Evolutionary conservation across 2,797 vertebrate genomes (phyloP).

Genomic region (Neoniphon sammara): DNA sequence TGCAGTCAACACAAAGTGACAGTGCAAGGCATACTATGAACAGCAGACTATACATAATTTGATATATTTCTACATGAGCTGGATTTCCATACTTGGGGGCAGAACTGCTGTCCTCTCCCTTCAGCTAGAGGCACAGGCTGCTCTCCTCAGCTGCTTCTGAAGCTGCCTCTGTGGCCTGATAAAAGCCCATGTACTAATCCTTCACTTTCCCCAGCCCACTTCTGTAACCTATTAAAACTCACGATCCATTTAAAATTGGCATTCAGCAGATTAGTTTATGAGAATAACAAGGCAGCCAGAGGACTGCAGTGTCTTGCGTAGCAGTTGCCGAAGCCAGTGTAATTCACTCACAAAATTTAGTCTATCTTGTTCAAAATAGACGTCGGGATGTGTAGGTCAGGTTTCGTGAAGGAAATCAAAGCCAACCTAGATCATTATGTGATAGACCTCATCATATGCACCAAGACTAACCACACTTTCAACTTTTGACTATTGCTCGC

Average conservation of each 20-base stretch:
- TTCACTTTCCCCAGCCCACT: constrained; percentile 51
- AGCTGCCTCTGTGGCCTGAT: constrained; percentile 48
- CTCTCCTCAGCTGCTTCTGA: constrained; percentile 38
- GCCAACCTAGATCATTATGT: too few relatives aligned
- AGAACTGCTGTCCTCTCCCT: constrained; percentile 37
- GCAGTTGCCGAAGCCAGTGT: constrained; percentile 33
- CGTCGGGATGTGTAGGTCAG: constrained; percentile 2
- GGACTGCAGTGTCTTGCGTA: constrained; percentile 5
- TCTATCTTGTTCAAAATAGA: constrained; percentile 12
- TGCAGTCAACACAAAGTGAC: constrained; percentile 28
- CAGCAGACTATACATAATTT: constrained; percentile 45
- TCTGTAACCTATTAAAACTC: constrained; percentile 66
- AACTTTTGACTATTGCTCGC: background rate
- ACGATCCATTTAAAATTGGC: constrained; percentile 57
- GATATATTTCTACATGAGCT: constrained; percentile 50
- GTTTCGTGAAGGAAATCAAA: background rate
- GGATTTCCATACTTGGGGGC: constrained; percentile 56
- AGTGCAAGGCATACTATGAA: background rate
- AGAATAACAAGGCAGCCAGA: constrained; percentile 52
- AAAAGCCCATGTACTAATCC: constrained; percentile 59
- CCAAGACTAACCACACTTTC: too few relatives aligned
- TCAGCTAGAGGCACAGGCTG: constrained; percentile 49
- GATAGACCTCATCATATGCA: too few relatives aligned
- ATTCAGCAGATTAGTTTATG: constrained; percentile 58
- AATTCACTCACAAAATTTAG: constrained; percentile 37